Conservation (phyloP, 2,113 vertebrate genomes). For the Nerophis lumbriciformis region DNA sequence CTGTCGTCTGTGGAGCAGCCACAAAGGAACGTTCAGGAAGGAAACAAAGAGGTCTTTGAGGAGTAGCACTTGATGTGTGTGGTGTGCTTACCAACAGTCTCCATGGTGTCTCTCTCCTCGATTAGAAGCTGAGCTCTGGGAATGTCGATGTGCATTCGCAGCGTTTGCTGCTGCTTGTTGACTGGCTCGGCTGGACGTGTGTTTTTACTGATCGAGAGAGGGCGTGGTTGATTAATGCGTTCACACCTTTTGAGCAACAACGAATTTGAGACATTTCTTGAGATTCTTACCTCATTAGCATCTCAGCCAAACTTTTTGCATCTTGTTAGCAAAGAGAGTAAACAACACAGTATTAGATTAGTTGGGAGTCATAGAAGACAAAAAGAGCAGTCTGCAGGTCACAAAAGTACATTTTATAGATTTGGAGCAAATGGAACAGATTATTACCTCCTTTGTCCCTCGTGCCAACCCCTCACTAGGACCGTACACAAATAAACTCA, state of each 20-base stretch:
- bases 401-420: background rate
- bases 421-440: no score
- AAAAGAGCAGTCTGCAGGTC: background rate
- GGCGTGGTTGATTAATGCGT: background rate
- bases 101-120: conserved; percentile 97
- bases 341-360: background rate
- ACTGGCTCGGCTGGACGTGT: conserved; percentile 92
- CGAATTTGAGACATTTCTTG: background rate
- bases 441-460: no score
- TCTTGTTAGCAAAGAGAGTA: conserved; percentile 74
- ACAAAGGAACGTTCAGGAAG: conserved; percentile 4
- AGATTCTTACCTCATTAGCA: conserved; percentile 93
- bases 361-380: background rate
- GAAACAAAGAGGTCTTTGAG: background rate
- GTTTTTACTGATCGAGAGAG: conserved; percentile 81
- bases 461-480: no score
- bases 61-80: background rate
- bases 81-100: conserved; percentile 84
- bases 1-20: conserved; percentile 79
- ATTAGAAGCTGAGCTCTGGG: conserved; percentile 95
- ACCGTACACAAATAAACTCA: no score
- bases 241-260: background rate
- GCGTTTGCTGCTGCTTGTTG: conserved; percentile 94
- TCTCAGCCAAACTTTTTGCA: conserved; percentile 98
- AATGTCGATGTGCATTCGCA: conserved; percentile 98